phyloP scores from a whole-genome alignment of 2,797 vertebrate species.

The Labroides dimidiatus region DNA sequence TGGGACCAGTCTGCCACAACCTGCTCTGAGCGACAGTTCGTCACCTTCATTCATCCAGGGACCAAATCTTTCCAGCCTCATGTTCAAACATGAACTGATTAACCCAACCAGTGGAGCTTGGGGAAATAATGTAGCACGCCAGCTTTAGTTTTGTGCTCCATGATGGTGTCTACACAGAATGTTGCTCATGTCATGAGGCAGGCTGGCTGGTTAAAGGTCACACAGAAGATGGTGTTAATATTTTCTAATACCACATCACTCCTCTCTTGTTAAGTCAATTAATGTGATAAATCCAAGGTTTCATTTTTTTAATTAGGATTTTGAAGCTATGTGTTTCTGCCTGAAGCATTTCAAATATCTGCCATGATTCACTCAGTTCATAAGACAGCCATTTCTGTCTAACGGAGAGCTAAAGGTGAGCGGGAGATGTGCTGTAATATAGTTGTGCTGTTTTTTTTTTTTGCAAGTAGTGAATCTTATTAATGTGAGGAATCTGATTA shows the following conservation, averaged over 20 bases:
- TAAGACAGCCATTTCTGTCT: too few species aligned
- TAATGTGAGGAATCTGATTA: background rate
- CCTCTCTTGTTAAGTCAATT: background rate
- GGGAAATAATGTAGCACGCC: background rate
- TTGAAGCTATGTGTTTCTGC: background rate
- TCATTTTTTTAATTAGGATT: background rate
- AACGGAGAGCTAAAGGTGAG: too few species aligned
- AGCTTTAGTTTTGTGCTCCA: slow-evolving; percentile 1
- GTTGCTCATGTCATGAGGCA: background rate
- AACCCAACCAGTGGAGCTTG: slow-evolving; percentile 13
- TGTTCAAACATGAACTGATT: slow-evolving; percentile 26
- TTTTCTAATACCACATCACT: background rate
- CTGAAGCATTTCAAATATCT: background rate
- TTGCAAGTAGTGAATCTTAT: background rate
- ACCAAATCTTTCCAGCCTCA: slow-evolving; percentile 3
- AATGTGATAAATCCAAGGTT: too few species aligned
- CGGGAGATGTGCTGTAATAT: background rate
- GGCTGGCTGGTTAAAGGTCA: background rate
- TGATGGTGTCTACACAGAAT: slow-evolving; percentile 1
- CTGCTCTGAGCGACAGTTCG: slow-evolving; percentile 31
- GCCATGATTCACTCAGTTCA: background rate
- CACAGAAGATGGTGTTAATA: background rate
- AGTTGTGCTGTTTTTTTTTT: background rate
- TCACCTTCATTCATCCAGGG: slow-evolving; percentile 8
- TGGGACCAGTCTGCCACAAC: slow-evolving; percentile 14